Percentiles rank a stretch among this genome's conserved stretches.
Evolutionary conservation across 2,113 vertebrate species (phyloP).

Genomic region (Chlorodrepanis virens): DNA sequence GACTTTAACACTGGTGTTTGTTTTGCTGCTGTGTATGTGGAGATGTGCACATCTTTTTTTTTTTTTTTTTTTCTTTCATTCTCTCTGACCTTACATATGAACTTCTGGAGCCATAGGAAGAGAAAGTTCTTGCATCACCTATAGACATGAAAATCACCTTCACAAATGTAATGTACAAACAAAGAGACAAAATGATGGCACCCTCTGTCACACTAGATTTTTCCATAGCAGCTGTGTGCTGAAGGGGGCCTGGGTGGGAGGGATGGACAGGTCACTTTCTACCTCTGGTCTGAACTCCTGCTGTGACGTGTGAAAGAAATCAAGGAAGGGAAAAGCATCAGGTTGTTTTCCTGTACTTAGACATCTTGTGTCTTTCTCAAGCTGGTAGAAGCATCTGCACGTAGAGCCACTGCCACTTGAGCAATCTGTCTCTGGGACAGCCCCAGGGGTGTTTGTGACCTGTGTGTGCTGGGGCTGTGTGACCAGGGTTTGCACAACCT

Average conservation of each 20-base stretch:
- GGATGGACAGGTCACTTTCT: background rate
- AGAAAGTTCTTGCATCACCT: background rate
- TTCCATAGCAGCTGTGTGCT: background rate
- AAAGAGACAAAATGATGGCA: background rate
- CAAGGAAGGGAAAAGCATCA: background rate
- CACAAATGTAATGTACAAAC: background rate
- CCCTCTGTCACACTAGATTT: background rate
- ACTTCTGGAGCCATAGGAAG: background rate
- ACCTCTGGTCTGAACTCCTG: background rate
- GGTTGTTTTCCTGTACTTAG: background rate
- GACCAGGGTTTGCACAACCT: background rate
- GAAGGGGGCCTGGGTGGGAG: background rate
- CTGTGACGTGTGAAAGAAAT: background rate
- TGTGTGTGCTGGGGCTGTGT: accelerated
- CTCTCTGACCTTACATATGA: background rate
- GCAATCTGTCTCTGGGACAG: background rate
- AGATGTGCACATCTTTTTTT: background rate
- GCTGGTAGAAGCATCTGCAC: background rate
- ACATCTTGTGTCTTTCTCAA: background rate
- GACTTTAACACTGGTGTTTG: background rate
- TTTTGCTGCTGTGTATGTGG: background rate
- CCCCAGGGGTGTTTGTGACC: accelerated
- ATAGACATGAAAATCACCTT: background rate
- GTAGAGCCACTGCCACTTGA: background rate
- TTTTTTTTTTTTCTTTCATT: background rate